These are phyloP conservation scores for Catharus minimus DNA, from an alignment of 2,113 vertebrate genomes.

Conservation along the genomic window DNA sequence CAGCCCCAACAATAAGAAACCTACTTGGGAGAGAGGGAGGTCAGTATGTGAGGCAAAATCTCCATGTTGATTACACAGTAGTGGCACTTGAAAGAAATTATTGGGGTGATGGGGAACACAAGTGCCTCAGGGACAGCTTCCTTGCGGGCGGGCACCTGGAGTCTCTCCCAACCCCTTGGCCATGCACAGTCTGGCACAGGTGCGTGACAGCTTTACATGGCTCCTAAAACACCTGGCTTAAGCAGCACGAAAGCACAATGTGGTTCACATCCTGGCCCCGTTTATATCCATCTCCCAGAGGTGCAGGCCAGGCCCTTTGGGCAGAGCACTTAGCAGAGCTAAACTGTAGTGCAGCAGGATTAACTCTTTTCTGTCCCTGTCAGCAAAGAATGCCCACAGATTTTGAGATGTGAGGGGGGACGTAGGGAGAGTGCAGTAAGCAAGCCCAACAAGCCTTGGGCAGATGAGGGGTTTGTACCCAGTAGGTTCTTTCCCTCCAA, in stretches of 20 bases:
- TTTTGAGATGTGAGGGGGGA: neutral
- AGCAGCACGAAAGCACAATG: rapidly evolving
- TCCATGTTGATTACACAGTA: neutral
- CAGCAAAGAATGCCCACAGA: neutral
- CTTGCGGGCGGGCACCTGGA: rapidly evolving
- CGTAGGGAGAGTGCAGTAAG: neutral
- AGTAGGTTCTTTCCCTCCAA: neutral
- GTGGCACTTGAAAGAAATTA: neutral
- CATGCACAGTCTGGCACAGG: neutral
- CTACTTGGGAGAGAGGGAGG: too few relatives aligned
- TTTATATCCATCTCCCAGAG: neutral
- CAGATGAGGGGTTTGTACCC: neutral
- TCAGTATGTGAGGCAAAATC: rapidly evolving
- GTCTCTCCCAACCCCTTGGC: neutral
- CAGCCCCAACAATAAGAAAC: neutral
- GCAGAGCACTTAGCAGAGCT: neutral
- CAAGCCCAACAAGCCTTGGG: neutral
- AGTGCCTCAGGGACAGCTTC: neutral
- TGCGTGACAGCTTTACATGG: neutral
- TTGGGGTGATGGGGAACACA: neutral
- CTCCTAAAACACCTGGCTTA: neutral
- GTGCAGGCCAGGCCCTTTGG: neutral
- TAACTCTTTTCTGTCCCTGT: neutral
- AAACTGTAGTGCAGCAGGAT: neutral
- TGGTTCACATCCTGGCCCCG: neutral